These are phyloP conservation scores for Agrypnus murinus DNA, from an alignment of 2,888 invertebrate genomes.

Conservation along the genomic window DNA sequence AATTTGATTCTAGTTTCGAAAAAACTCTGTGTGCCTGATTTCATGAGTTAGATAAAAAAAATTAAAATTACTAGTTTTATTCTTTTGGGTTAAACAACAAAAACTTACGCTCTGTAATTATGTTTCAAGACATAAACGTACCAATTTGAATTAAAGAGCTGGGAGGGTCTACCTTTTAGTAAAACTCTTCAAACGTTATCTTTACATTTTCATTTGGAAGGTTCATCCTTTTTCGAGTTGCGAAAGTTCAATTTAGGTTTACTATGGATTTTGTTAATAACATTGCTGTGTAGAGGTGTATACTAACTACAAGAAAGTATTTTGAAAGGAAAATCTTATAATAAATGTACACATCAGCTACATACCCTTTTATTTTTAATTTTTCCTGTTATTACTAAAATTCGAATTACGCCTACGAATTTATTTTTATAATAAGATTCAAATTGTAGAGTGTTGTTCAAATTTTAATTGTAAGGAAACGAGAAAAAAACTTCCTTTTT, in stretches of 20 bases:
- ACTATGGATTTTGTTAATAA: slow-evolving; percentile 12
- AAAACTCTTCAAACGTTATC: slow-evolving; percentile 1
- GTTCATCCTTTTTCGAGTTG: background rate
- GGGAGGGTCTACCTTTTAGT: background rate
- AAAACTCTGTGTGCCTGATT: too few species aligned
- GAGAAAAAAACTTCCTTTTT: slow-evolving; percentile 2
- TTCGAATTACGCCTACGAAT: background rate
- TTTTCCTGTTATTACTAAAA: background rate
- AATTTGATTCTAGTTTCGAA: too few species aligned
- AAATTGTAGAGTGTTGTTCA: background rate
- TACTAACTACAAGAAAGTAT: too few species aligned
- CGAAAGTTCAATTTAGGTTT: slow-evolving; percentile 7
- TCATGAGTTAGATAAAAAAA: too few species aligned
- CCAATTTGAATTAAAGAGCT: too few species aligned
- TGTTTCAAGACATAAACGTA: too few species aligned
- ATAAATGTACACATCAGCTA: background rate
- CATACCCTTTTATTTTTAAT: background rate
- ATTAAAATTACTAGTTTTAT: too few species aligned
- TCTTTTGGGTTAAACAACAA: too few species aligned
- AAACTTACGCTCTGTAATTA: too few species aligned
- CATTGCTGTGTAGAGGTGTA: slow-evolving; percentile 1
- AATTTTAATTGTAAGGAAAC: slow-evolving; percentile 3
- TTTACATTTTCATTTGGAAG: background rate
- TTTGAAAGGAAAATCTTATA: too few species aligned
- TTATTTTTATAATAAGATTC: background rate